Evolutionary conservation across 2,888 invertebrate genomes (phyloP), one percentile per base, ranked within the genome.

Genomic region (Hermaeophaga mercurialis): DNA sequence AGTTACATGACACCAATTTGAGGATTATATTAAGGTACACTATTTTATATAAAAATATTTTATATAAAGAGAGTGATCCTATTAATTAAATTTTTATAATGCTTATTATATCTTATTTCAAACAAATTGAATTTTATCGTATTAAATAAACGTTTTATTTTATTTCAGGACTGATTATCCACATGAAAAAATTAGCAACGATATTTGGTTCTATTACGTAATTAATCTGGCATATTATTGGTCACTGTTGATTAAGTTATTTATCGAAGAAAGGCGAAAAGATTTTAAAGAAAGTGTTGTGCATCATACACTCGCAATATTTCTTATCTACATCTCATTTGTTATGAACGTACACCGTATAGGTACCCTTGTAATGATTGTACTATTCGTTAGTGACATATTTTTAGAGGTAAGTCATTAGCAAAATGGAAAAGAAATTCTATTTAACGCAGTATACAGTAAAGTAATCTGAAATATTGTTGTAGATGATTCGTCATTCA

Each of bases 321-420:
- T 50, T 11, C 19, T 50, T 2, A 43, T 50, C 3, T 50, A 33
- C 11, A 31, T 43, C 3, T 41, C 50, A 12, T 8, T 43, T 12
- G 24, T 12, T n/a, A 15, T 12, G 0, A 41, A 50, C 24, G n/a
- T 14, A 14, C 34, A 24, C 19, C 31, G 43, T 9, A 33, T 50
- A 7, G 50, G 43, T 15, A 33, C 43, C 9, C 17, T 50, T 6
- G 15, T 43, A 7, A 12, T 50, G 6, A 19, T 50, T 8, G 34
- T 43, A 8, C 14, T 50, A n/a, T 19, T 41, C 24, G 22, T 43
- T 7, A 43, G 50, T 19, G 50, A 50, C 31, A 43, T 50, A 43
- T 50, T 50, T 43, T n/a, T 50, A 24, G 50, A 50, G 43, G 50
- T 50, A 50, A 49, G 8, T 28, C 11, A 15, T 22, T 22, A 22